Base-by-base conservation (phyloP, 2,797 vertebrate genomes). In the Gobio occitaniae region DNA sequence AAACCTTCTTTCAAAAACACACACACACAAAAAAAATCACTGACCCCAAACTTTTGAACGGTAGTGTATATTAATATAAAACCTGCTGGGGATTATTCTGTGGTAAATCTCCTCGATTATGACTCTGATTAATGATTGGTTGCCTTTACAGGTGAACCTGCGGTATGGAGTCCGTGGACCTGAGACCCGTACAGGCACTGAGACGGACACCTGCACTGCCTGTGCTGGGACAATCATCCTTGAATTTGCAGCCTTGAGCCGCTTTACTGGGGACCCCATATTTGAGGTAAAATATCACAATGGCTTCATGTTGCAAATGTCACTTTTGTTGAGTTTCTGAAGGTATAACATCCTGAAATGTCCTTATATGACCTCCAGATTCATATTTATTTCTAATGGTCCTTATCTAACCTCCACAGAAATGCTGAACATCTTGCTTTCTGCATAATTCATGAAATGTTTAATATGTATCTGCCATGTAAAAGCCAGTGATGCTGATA, bases 201-300 rank as follows among this genome's bases (percentile, higher is more conserved):
- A 99, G 92, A 99, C 98, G 0, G 98, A 99, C 90, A 99, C 98
- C 80, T 99, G 98, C 85, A 99, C 98, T 3, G 98, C 98, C 8
- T 99, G 98, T 87, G 98, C 98, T 0, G 98, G 98, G 21, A 99
- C 98, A 84, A 96, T 99, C 89, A 99, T 99, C 90, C 95, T 99
- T 80, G 98, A 99, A 93, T 99, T 99, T 92, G 98, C 98, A 80
- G 98, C 98, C 70, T 93, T 99, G 86, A 99, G 98, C 92, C 98
- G 98, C 84, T 99, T 98, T 94, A 99, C 98, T 56, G 98, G 98
- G 81, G 96, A 98, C 81, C 96, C 98, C 29, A 90, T 97, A 88
- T 99, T 99, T 95, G 98, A 99, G 97, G 98, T 99, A 94, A 91
- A 91, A 65, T 2, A 82, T 38, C 13, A 72, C 71, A 50, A 25